Percentiles rank a stretch among this genome's conserved stretches.
phyloP scores from a whole-genome alignment of 2,888 invertebrate genomes.

The Ormyrus labotus region DNA sequence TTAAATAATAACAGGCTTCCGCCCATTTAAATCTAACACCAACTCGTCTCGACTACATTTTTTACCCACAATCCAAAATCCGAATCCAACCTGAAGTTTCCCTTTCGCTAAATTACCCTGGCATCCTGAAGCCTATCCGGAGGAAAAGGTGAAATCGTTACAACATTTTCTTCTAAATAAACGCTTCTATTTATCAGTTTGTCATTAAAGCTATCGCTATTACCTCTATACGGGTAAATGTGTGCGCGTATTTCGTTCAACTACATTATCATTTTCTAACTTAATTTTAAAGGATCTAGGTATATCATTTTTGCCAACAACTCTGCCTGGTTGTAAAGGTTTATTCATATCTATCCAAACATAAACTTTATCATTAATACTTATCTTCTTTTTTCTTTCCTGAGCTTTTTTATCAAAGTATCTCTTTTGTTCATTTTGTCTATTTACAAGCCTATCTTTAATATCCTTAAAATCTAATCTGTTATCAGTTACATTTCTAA shows the following conservation, averaged over 20 bases:
- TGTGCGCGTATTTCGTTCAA: too few relatives aligned
- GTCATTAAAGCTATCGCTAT: neutral
- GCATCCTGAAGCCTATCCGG: too few relatives aligned
- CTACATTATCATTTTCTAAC: conserved; percentile 36
- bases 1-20: too few relatives aligned
- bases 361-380: conserved; percentile 51
- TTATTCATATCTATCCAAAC: conserved; percentile 39
- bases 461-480: conserved; percentile 11
- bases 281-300: conserved; percentile 50
- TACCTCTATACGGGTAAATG: conserved; percentile 6
- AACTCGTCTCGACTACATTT: too few relatives aligned
- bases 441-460: conserved; percentile 29
- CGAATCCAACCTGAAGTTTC: too few relatives aligned
- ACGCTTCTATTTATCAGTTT: too few relatives aligned
- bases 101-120: too few relatives aligned
- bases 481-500: neutral
- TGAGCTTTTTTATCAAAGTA: conserved; percentile 47
- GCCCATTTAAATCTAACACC: too few relatives aligned
- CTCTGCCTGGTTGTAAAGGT: conserved; percentile 40
- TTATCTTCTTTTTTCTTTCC: conserved; percentile 26
- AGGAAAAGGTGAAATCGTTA: too few relatives aligned
- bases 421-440: conserved; percentile 45
- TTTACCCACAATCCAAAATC: too few relatives aligned
- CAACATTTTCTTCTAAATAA: too few relatives aligned
- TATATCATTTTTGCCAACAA: conserved; percentile 29